phyloP scores from a whole-genome alignment of 2,888 invertebrate species.

The Habrosyne pyritoides region DNA sequence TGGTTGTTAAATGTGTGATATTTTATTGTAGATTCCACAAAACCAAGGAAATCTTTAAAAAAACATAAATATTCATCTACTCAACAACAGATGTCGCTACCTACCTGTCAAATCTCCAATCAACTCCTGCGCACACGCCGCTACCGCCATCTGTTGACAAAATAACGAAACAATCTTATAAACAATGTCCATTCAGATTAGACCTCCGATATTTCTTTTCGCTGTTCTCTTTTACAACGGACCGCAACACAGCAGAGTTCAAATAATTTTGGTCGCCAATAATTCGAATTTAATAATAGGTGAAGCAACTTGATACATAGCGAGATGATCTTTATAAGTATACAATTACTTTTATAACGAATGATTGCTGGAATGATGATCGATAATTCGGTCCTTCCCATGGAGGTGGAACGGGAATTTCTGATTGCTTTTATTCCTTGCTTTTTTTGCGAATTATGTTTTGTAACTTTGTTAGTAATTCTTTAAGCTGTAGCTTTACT shows the following conservation, averaged over 20 bases:
- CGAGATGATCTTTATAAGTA: constrained; percentile 40
- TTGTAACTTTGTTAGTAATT: neutral
- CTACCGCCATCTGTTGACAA: constrained; percentile 43
- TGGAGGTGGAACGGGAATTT: constrained; percentile 24
- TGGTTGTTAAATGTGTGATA: no score
- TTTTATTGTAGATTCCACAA: no score
- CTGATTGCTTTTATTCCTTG: constrained; percentile 15
- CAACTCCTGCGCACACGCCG: constrained; percentile 51
- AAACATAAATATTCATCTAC: constrained; percentile 38
- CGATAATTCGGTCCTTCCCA: constrained; percentile 52
- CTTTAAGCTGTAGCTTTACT: no score
- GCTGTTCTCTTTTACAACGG: constrained; percentile 4
- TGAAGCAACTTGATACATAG: constrained; percentile 54
- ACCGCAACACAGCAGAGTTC: constrained; percentile 25
- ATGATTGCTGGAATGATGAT: constrained; percentile 63
- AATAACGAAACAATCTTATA: constrained; percentile 10
- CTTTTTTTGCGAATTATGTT: constrained; percentile 10
- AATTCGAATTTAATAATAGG: constrained; percentile 76
- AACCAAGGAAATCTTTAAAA: no score
- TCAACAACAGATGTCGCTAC: constrained; percentile 65
- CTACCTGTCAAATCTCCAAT: constrained; percentile 17
- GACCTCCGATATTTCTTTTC: constrained; percentile 38
- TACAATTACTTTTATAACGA: constrained; percentile 67
- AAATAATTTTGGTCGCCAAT: constrained; percentile 41
- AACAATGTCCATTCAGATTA: constrained; percentile 27